A percentile compares a stretch with the other conserved stretches of the same genome.
These are phyloP conservation scores for Tichodroma muraria DNA, from an alignment of 2,113 vertebrate species.

Conservation along the genomic window DNA sequence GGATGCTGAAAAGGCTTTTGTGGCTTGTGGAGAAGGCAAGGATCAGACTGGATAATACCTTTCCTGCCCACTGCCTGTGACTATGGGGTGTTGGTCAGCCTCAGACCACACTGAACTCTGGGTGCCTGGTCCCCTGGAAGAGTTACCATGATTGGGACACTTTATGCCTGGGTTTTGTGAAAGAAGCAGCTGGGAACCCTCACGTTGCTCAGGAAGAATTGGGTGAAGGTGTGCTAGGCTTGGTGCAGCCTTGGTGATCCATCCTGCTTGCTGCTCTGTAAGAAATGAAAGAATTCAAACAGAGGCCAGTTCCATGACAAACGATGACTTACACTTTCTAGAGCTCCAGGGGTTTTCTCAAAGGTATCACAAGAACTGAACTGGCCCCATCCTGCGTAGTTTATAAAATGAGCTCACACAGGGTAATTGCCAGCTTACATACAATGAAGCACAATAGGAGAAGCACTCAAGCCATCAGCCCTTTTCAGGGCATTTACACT, in stretches of 20 bases:
- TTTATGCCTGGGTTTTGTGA: neutral
- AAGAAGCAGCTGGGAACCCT: neutral
- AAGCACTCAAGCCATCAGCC: neutral
- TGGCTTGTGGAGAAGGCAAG: neutral
- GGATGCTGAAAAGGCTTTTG: neutral
- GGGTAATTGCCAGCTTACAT: neutral
- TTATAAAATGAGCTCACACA: neutral
- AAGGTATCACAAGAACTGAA: neutral
- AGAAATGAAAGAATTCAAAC: neutral
- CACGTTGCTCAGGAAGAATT: neutral
- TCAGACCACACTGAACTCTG: neutral
- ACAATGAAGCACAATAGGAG: neutral
- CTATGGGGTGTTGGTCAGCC: neutral
- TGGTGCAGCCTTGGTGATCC: neutral
- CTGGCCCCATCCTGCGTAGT: rapidly evolving
- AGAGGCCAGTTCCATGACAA: neutral
- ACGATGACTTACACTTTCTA: neutral
- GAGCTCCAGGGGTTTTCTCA: neutral
- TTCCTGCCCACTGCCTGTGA: neutral
- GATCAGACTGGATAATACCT: neutral
- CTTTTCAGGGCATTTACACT: neutral
- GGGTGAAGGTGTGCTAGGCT: neutral
- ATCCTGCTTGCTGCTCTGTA: neutral
- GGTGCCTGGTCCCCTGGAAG: neutral
- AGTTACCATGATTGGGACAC: rapidly evolving